Percentiles rank a stretch among this genome's conserved stretches.
phyloP scores from a whole-genome alignment of 1,140 invertebrate species.

The Orius laevigatus region DNA sequence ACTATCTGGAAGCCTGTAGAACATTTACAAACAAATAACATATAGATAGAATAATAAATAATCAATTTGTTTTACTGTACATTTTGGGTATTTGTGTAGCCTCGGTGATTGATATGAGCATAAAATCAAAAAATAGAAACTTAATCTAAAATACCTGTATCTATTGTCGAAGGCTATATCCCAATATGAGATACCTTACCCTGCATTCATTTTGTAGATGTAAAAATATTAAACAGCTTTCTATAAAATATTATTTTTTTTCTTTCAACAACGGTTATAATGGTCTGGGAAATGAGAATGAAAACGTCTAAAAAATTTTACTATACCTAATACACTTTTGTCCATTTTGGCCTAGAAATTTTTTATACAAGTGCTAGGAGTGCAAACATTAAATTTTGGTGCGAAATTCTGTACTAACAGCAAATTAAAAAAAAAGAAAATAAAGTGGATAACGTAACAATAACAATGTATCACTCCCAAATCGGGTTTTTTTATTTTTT shows the following conservation, averaged over 20 bases:
- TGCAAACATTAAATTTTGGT: conserved; percentile 17
- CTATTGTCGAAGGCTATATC: conserved; percentile 21
- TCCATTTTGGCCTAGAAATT: conserved; percentile 12
- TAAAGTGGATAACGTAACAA: conserved; percentile 17
- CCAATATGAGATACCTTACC: conserved; percentile 19
- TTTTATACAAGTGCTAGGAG: conserved; percentile 14
- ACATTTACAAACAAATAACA: conserved; percentile 16
- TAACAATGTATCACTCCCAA: conserved; percentile 10
- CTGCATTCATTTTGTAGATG: conserved; percentile 20
- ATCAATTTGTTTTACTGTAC: conserved; percentile 12
- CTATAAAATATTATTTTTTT: conserved; percentile 18
- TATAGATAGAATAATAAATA: conserved; percentile 10
- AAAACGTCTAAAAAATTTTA: conserved; percentile 12
- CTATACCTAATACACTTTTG: conserved; percentile 4
- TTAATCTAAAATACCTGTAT: conserved; percentile 20
- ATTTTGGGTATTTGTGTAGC: conserved; percentile 2
- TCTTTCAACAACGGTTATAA: conserved; percentile 17
- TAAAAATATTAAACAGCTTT: conserved; percentile 19
- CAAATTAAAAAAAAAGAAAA: conserved; percentile 1
- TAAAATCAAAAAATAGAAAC: conserved; percentile 11
- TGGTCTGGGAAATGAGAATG: conserved; percentile 11
- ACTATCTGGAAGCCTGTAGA: conserved; percentile 16
- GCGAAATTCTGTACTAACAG: conserved; percentile 10
- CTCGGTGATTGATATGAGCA: conserved; percentile 10
- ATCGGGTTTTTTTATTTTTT: too few species aligned